Conservation (phyloP, 2,113 vertebrate species). For the Oncorhynchus kisutch region DNA sequence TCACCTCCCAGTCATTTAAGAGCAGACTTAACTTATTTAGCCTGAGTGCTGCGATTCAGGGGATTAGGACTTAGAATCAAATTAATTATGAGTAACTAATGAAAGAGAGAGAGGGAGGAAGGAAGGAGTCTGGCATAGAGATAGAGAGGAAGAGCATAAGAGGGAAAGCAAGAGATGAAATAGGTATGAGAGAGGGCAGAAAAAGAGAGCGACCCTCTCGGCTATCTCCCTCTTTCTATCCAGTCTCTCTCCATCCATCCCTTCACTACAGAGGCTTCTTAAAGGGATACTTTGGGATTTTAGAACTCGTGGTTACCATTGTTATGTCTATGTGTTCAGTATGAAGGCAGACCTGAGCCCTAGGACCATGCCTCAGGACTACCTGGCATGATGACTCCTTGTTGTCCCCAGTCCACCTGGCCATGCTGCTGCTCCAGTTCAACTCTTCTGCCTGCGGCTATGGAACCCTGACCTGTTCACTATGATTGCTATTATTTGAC, state of each 20-base stretch:
- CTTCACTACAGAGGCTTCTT: not conserved
- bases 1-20: conserved; percentile 17
- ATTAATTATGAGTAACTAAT: not conserved
- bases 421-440: too few species aligned
- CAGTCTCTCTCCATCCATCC: not conserved
- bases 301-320: not conserved
- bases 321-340: too few species aligned
- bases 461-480: too few species aligned
- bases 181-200: conserved; percentile 23
- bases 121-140: not conserved
- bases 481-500: too few species aligned
- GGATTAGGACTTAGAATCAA: conserved; percentile 1
- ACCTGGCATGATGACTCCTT: too few species aligned
- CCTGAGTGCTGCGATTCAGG: conserved; percentile 5
- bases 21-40: conserved; percentile 38
- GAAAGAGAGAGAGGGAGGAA: not conserved
- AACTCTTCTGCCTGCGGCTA: too few species aligned
- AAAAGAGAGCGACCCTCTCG: conserved; percentile 22
- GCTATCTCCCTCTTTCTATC: not conserved
- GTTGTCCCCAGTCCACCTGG: too few species aligned
- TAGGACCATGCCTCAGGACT: too few species aligned
- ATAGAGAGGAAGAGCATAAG: not conserved
- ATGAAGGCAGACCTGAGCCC: too few species aligned
- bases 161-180: conserved; percentile 8
- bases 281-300: not conserved